Evolutionary conservation across 2,113 vertebrate genomes (phyloP).

Genomic region (Rissa tridactyla): DNA sequence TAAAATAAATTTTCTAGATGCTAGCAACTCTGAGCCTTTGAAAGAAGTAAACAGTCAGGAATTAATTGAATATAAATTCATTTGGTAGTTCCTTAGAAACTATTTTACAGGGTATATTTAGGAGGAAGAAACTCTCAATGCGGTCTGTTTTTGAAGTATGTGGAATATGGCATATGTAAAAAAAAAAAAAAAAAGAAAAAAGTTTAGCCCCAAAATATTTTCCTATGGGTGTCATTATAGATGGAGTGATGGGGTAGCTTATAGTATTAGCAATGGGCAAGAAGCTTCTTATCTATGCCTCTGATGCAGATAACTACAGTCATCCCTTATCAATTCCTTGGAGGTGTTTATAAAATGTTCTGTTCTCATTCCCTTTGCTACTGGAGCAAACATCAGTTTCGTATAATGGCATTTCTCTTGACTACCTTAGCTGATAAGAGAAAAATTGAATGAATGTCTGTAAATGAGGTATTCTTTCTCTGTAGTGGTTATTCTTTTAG

Average conservation of each 20-base stretch:
- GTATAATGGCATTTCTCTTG: neutral
- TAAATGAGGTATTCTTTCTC: neutral
- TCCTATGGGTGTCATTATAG: neutral
- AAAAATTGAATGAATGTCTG: neutral
- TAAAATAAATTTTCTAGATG: neutral
- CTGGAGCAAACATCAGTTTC: neutral
- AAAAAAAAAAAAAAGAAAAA: neutral
- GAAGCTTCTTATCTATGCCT: neutral
- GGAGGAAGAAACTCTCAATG: neutral
- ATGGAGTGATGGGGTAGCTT: neutral
- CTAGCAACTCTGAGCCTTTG: neutral
- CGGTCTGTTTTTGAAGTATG: neutral
- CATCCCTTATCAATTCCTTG: neutral
- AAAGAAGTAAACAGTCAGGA: neutral
- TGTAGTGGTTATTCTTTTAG: neutral
- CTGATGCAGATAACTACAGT: neutral
- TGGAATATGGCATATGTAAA: rapidly evolving
- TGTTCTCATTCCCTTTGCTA: neutral
- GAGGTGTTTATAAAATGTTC: neutral
- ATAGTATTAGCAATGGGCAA: neutral
- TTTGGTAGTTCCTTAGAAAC: neutral
- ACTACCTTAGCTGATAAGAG: neutral
- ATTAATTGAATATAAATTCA: neutral
- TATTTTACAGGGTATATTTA: neutral
- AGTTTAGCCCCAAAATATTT: neutral